phyloP scores from a whole-genome alignment of 2,888 invertebrate genomes.

The Platypus cylindrus region DNA sequence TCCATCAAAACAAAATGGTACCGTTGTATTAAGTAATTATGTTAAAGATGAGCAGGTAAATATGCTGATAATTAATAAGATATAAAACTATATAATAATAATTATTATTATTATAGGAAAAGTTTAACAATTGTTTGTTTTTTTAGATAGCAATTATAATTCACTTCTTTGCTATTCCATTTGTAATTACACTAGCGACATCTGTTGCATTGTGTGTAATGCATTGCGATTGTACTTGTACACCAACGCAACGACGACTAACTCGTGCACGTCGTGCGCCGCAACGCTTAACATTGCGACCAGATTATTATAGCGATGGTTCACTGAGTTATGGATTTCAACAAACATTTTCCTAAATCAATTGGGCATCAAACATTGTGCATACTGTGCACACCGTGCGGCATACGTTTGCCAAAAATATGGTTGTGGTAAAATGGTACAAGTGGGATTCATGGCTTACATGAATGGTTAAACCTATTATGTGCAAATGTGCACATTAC shows the following conservation, averaged over 20 bases:
- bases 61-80: neutral
- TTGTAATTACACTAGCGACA: constrained; percentile 72
- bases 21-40: constrained; percentile 73
- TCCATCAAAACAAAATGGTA: constrained; percentile 66
- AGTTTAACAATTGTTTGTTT: neutral
- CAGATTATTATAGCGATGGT: constrained; percentile 54
- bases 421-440: too few species aligned
- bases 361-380: too few species aligned
- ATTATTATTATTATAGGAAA: neutral
- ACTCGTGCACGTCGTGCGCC: constrained; percentile 30
- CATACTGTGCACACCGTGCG: too few species aligned
- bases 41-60: constrained; percentile 61
- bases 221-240: constrained; percentile 76
- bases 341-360: constrained; percentile 13
- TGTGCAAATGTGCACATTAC: too few species aligned
- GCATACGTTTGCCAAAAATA: too few species aligned
- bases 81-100: too few species aligned
- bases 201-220: constrained; percentile 74
- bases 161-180: constrained; percentile 71
- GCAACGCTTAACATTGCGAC: constrained; percentile 42
- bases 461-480: too few species aligned
- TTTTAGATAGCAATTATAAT: constrained; percentile 54
- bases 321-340: constrained; percentile 56
- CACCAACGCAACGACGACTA: constrained; percentile 35
- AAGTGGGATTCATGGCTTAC: too few species aligned